phyloP scores from a whole-genome alignment of 2,797 vertebrate species.

The Pterois miles region DNA sequence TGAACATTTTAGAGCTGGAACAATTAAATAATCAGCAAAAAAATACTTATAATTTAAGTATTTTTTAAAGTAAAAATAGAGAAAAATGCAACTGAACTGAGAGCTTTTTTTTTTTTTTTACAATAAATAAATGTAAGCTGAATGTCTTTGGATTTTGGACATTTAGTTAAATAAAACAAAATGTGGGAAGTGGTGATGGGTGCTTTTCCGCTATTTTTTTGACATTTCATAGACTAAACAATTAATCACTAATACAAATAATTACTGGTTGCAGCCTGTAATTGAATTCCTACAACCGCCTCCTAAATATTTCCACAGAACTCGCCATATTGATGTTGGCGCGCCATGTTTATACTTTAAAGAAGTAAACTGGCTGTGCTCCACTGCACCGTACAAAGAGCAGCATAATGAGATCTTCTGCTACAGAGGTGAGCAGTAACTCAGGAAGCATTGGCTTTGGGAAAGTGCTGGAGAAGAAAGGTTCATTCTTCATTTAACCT shows the following conservation, averaged over 20 bases:
- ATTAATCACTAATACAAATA: background rate
- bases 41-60: background rate
- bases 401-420: conserved; percentile 50
- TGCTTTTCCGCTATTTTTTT: background rate
- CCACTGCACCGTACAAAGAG: conserved; percentile 26
- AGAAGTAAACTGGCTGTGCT: conserved; percentile 11
- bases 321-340: conserved; percentile 14
- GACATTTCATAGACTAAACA: background rate
- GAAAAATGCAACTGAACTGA: background rate
- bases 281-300: background rate
- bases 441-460: conserved; percentile 30
- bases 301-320: conserved; percentile 7
- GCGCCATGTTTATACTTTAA: conserved; percentile 16
- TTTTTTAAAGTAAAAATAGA: background rate
- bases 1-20: too few relatives aligned
- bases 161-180: background rate
- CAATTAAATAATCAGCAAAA: too few relatives aligned
- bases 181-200: background rate
- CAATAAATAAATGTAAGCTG: background rate
- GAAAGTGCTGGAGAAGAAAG: conserved; percentile 25
- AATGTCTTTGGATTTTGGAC: background rate
- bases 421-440: conserved; percentile 37
- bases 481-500: conserved; percentile 47
- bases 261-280: background rate
- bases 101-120: background rate